Evolutionary conservation across 92 coral and sea anemone genomes (phyloP), one percentile per base, ranked within the genome.

Genomic region (Muricea muricata): DNA sequence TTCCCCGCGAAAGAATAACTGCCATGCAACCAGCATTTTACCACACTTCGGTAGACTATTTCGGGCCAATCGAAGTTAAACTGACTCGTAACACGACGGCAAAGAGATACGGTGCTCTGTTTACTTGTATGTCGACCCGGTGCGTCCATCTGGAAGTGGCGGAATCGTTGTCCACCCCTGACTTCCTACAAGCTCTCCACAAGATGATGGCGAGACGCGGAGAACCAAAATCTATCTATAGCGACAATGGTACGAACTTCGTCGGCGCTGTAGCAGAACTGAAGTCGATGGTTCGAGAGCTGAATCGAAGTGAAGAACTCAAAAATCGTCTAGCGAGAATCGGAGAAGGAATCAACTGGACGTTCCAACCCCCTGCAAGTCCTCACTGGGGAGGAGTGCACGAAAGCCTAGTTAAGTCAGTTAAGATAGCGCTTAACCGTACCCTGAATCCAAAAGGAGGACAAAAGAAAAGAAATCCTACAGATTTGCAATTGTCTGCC

Each of bases 351-450:
- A 75, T 75, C 47, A 18, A 45, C 18, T 75, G 81, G 81, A 75
- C 50, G 29, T 52, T 75, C 45, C 81, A 75, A 75, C 66, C 81
- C 28, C 81, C 66, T 1, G 81, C 81, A 48, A 75, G 81, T 30
- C 81, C 81, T 52, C 81, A 75, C 45, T 75, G 81, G 81, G 81
- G 65, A 52, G 66, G 66, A 52, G 65, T 54, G 6, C 81, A 75
- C 8, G 66, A 48, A 18, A 75, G 81, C 18, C 54, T 75, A 56
- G 81, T 75, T 6, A 75, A 75, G 66, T 75, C 81, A 15, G 63
- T 74, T 21, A 74, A 74, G 29, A 46, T 10, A 74, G 80, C 80
- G 11, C 80, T 74, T 23, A 25, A 75, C 25, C 81, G 79, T 21
- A 75, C 66, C 18, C 26, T 75, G 41, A 25, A 21, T 12, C 26